A percentile compares a stretch with the other conserved stretches of the same genome.
These are phyloP conservation scores for Diceros bicornis DNA, from an alignment of 2,797 vertebrate genomes.

Conservation along the genomic window DNA sequence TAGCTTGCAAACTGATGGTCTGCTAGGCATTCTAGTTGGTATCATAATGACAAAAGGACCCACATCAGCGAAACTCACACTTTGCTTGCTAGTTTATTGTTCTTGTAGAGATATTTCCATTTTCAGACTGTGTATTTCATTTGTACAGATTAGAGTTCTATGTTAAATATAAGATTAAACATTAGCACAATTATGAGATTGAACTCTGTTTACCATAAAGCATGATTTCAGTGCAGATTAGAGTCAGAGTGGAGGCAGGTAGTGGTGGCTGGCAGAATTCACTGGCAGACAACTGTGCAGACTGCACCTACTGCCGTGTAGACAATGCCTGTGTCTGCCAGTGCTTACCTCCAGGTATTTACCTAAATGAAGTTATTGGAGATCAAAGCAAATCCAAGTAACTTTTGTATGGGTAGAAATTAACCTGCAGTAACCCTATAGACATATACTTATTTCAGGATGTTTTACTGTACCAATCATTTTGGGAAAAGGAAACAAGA, in stretches of 20 bases:
- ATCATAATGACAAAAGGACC: neutral
- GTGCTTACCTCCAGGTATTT: neutral
- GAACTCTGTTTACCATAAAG: neutral
- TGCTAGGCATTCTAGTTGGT: neutral
- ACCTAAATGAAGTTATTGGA: neutral
- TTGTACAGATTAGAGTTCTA: neutral
- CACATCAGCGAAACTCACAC: neutral
- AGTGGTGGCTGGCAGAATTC: neutral
- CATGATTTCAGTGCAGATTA: neutral
- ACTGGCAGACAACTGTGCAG: neutral
- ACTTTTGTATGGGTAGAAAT: conserved; percentile 43
- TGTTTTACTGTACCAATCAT: neutral
- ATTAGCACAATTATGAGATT: neutral
- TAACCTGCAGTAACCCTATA: neutral
- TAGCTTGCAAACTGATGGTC: neutral
- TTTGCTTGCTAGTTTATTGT: neutral
- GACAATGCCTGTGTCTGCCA: neutral
- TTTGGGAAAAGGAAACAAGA: conserved; percentile 10
- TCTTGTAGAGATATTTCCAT: neutral
- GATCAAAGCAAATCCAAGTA: conserved; percentile 39
- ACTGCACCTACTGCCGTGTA: neutral
- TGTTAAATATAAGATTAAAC: conserved; percentile 25
- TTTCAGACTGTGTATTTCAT: conserved; percentile 12
- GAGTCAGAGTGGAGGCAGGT: neutral
- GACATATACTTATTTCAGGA: neutral